phyloP scores from a whole-genome alignment of 2,888 invertebrate species.

The Drosophila colorata region DNA sequence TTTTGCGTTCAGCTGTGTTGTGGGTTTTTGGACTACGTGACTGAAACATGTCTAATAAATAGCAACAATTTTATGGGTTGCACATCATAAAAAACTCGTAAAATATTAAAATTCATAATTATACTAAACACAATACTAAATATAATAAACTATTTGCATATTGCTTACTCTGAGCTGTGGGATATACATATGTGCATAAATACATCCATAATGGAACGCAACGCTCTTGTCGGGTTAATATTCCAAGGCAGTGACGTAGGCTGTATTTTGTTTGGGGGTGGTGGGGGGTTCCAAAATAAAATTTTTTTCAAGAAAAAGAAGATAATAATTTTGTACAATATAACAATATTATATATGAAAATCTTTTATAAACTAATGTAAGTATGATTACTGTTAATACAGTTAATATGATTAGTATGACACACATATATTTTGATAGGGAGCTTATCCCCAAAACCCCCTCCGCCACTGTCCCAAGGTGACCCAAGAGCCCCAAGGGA shows the following conservation, averaged over 20 bases:
- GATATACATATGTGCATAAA: slow-evolving; percentile 10
- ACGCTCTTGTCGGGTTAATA: not conserved
- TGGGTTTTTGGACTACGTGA: slow-evolving; percentile 71
- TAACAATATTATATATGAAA: no score
- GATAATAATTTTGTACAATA: no score
- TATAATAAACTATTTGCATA: slow-evolving; percentile 40
- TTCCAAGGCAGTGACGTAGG: no score
- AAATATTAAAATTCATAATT: slow-evolving; percentile 47
- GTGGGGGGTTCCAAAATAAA: no score
- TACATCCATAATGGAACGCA: slow-evolving; percentile 2
- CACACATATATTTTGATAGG: no score
- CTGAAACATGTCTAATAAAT: slow-evolving; percentile 55
- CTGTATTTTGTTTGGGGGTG: no score
- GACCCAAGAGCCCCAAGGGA: slow-evolving; percentile 7
- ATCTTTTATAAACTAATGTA: no score
- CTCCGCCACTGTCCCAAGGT: slow-evolving; percentile 33
- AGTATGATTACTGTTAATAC: no score
- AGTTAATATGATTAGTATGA: no score
- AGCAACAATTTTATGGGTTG: slow-evolving; percentile 51
- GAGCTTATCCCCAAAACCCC: no score
- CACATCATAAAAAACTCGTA: slow-evolving; percentile 63
- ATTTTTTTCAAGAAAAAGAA: no score
- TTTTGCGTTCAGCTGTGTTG: slow-evolving; percentile 11
- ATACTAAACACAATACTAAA: slow-evolving; percentile 27
- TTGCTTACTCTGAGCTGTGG: slow-evolving; percentile 1